Evolutionary conservation across 2,888 invertebrate genomes (phyloP).

Genomic region (Leucania comma): DNA sequence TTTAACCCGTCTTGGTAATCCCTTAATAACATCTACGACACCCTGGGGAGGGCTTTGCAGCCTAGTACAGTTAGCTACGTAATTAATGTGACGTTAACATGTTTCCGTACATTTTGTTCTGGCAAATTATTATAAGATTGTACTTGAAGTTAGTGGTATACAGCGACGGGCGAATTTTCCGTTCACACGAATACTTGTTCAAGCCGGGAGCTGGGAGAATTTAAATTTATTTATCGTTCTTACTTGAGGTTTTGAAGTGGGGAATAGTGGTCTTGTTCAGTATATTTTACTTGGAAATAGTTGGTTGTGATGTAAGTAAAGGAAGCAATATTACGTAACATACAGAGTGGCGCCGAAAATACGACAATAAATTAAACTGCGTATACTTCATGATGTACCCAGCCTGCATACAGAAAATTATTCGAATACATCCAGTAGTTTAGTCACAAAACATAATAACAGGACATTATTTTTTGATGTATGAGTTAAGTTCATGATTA

Average conservation of each 20-base stretch:
- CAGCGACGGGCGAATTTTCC: conserved; percentile 49
- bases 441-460: no score
- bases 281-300: background rate
- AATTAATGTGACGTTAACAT: conserved; percentile 44
- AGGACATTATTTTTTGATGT: no score
- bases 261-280: conserved; percentile 13
- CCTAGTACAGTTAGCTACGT: conserved; percentile 19
- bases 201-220: conserved; percentile 42
- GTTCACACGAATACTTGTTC: conserved; percentile 44
- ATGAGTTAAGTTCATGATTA: no score
- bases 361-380: no score
- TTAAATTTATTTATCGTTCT: conserved; percentile 26
- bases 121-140: conserved; percentile 60
- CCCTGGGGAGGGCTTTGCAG: conserved; percentile 8
- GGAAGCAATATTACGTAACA: background rate
- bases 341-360: no score
- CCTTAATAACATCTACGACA: conserved; percentile 24
- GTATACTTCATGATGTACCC: no score
- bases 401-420: no score
- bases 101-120: conserved; percentile 39
- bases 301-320: background rate
- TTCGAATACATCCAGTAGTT: no score
- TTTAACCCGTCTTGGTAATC: conserved; percentile 29
- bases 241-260: background rate
- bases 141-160: conserved; percentile 54